These are phyloP conservation scores for Labeo catla DNA, from an alignment of 2,113 vertebrate genomes.

Conservation along the genomic window DNA sequence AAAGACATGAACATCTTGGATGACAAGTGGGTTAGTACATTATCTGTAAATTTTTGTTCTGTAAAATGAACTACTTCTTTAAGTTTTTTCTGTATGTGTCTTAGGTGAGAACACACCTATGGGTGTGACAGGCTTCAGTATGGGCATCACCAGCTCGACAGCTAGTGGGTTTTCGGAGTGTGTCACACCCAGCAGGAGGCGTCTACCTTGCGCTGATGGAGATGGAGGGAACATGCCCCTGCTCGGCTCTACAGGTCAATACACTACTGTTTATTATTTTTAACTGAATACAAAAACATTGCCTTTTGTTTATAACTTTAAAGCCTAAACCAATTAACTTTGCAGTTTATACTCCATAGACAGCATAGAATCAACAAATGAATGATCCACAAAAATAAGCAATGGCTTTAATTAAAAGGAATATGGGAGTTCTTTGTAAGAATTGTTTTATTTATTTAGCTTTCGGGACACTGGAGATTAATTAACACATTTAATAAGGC, in stretches of 20 bases:
- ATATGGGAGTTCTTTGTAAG: neutral
- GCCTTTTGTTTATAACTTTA: neutral
- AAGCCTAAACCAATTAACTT: neutral
- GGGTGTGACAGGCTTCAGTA: conserved; percentile 60
- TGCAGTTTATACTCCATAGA: neutral
- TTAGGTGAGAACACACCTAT: conserved; percentile 52
- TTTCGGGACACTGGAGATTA: conserved; percentile 19
- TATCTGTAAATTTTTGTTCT: too few relatives aligned
- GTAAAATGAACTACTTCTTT: too few relatives aligned
- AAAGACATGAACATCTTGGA: too few relatives aligned
- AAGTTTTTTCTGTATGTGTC: conserved; percentile 14
- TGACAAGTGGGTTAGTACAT: too few relatives aligned
- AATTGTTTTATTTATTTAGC: conserved; percentile 7
- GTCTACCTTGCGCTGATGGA: conserved; percentile 27
- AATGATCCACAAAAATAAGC: conserved; percentile 15
- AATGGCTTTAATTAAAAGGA: conserved; percentile 31
- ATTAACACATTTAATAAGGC: conserved; percentile 14
- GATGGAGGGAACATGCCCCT: conserved; percentile 34
- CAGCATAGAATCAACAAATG: conserved; percentile 10
- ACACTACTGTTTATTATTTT: neutral
- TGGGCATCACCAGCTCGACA: conserved; percentile 55
- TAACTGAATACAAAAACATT: neutral
- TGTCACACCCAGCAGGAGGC: conserved; percentile 33
- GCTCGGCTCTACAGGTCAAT: conserved; percentile 48
- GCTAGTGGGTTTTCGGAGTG: conserved; percentile 51